A percentile compares a stretch with the other conserved stretches of the same genome.
Conservation (phyloP, 2,888 invertebrate genomes). For the Heliconius ismenius region DNA sequence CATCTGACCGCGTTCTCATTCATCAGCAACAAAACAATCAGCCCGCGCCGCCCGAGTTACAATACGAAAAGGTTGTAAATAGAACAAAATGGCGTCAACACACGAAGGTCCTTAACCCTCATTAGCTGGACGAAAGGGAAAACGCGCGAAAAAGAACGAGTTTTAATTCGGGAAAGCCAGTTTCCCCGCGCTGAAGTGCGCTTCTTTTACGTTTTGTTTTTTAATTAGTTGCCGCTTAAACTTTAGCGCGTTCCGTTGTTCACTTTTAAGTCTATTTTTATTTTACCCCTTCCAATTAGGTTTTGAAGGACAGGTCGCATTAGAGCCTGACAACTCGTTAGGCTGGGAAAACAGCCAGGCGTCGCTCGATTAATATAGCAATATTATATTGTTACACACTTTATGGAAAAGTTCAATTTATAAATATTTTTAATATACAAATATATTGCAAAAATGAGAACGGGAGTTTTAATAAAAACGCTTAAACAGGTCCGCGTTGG, state of each 20-base stretch:
- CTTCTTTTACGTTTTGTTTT: constrained; percentile 69
- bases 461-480: constrained; percentile 30
- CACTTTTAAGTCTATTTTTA: constrained; percentile 58
- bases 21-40: constrained; percentile 24
- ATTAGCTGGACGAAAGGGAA: constrained; percentile 74
- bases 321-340: constrained; percentile 49
- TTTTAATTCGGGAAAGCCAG: constrained; percentile 71
- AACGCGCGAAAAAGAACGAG: constrained; percentile 68
- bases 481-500: constrained; percentile 40
- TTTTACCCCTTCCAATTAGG: constrained; percentile 51
- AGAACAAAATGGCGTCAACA: constrained; percentile 56
- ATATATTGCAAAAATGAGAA: constrained; percentile 33
- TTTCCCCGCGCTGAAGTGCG: constrained; percentile 62
- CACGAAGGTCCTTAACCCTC: constrained; percentile 69
- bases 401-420: neutral
- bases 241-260: constrained; percentile 66
- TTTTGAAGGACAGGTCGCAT: constrained; percentile 50
- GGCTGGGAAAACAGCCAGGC: constrained; percentile 43
- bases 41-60: constrained; percentile 31
- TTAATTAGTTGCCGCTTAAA: constrained; percentile 76
- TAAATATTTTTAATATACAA: constrained; percentile 15
- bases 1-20: neutral
- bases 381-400: constrained; percentile 16
- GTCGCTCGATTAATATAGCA: constrained; percentile 30
- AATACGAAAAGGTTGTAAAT: constrained; percentile 49